Evolutionary conservation across 2,888 invertebrate genomes (phyloP).

Genomic region (Pyrgus malvae): DNA sequence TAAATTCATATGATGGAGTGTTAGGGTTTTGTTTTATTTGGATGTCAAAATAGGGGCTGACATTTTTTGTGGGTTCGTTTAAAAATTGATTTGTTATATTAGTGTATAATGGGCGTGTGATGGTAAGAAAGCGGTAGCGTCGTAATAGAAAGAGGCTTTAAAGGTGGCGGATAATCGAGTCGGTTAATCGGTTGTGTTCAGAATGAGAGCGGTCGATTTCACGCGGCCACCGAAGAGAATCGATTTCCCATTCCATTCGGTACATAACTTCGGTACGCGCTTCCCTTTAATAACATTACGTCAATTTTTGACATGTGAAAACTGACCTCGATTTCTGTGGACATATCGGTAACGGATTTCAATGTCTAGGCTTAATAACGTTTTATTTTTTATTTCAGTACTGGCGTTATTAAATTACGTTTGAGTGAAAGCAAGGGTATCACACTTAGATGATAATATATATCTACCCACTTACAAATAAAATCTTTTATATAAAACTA

Average conservation of each 20-base stretch:
- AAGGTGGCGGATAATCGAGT: slow-evolving; percentile 54
- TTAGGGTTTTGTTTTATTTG: slow-evolving; percentile 51
- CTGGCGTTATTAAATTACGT: no score
- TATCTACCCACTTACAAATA: not conserved
- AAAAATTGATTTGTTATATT: slow-evolving; percentile 41
- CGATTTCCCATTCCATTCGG: slow-evolving; percentile 57
- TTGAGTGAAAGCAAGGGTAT: no score
- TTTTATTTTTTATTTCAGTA: no score
- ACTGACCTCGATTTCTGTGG: slow-evolving; percentile 18
- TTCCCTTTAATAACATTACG: slow-evolving; percentile 26
- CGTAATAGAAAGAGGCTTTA: slow-evolving; percentile 45
- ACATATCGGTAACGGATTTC: slow-evolving; percentile 1
- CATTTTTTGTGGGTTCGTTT: slow-evolving; percentile 42
- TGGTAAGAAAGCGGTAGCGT: slow-evolving; percentile 37
- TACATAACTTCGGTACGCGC: slow-evolving; percentile 37
- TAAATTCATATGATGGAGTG: slow-evolving; percentile 68
- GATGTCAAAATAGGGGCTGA: slow-evolving; percentile 63
- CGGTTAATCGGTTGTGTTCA: slow-evolving; percentile 61
- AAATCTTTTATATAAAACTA: no score
- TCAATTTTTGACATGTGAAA: slow-evolving; percentile 16
- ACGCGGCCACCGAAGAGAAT: slow-evolving; percentile 69
- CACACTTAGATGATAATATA: no score
- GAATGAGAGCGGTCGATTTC: slow-evolving; percentile 68
- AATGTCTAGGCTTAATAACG: not conserved
- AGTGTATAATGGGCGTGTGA: slow-evolving; percentile 45